Percentiles rank a stretch among this genome's conserved stretches.
Evolutionary conservation across 2,113 vertebrate species (phyloP).

Genomic region (Mustela nigripes): DNA sequence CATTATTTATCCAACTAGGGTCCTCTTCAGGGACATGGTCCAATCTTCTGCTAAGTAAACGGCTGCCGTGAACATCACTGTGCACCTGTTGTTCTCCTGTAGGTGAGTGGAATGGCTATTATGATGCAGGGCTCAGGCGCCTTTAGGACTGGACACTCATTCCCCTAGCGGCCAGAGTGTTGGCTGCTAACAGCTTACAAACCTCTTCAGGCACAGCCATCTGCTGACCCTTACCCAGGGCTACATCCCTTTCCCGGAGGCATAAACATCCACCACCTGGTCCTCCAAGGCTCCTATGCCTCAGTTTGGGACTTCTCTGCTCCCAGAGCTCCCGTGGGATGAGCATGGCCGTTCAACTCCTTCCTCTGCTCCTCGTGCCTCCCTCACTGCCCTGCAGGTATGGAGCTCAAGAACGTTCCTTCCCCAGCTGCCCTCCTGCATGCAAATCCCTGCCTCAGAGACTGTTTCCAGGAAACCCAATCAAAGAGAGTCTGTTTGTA

Average conservation of each 20-base stretch:
- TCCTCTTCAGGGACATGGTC: background rate
- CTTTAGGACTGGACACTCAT: rapidly evolving
- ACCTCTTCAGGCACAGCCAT: background rate
- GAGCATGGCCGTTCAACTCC: background rate
- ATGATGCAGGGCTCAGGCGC: rapidly evolving
- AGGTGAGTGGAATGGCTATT: background rate
- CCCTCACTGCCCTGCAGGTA: background rate
- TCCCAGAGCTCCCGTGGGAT: background rate
- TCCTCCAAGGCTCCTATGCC: background rate
- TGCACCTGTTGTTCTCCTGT: rapidly evolving
- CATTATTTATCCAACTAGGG: no score
- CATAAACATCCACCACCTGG: background rate
- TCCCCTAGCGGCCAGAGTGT: rapidly evolving
- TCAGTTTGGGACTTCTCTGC: background rate
- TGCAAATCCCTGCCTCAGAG: background rate
- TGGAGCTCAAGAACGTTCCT: background rate
- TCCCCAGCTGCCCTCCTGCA: rapidly evolving
- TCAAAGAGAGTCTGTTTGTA: background rate
- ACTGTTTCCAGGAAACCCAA: background rate
- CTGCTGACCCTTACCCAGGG: background rate
- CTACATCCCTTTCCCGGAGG: background rate
- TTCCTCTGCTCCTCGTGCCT: background rate
- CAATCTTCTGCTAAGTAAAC: background rate
- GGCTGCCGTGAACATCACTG: rapidly evolving
- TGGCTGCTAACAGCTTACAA: background rate